Percentiles rank a stretch among this genome's conserved stretches.
These are phyloP conservation scores for Limnothrissa miodon DNA, from an alignment of 2,113 vertebrate species.

Conservation along the genomic window DNA sequence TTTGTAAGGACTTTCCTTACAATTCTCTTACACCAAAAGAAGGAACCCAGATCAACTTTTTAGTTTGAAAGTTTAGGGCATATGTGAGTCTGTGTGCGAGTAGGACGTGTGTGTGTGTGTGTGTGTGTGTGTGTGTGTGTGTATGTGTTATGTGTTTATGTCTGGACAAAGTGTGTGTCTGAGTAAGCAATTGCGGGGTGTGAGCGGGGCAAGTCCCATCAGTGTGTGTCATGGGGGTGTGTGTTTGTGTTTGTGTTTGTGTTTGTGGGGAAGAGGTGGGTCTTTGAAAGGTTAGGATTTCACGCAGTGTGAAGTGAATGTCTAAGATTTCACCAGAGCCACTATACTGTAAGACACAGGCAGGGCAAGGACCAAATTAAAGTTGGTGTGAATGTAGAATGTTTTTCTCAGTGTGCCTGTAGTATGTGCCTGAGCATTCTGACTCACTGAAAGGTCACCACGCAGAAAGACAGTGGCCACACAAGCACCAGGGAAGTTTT, in stretches of 20 bases:
- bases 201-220: not conserved
- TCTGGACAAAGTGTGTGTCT: not conserved
- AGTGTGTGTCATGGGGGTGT: not conserved
- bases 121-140: not conserved
- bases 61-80: not conserved
- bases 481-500: constrained; percentile 56
- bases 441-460: constrained; percentile 65
- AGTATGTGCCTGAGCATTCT: not conserved
- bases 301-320: too few species aligned
- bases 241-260: not conserved
- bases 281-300: constrained; percentile 2
- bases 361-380: too few species aligned
- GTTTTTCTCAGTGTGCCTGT: not conserved
- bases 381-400: not conserved
- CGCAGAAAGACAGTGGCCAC: constrained; percentile 56
- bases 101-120: not conserved
- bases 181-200: not conserved
- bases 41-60: not conserved
- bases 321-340: not conserved
- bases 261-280: not conserved
- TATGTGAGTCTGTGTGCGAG: constrained; percentile 1
- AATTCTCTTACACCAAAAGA: not conserved
- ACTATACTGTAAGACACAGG: not conserved
- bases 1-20: not conserved
- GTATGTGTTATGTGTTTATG: not conserved